Percentiles rank a stretch among this genome's conserved stretches.
phyloP scores from a whole-genome alignment of 1,140 invertebrate genomes.

The Drosophila melanogaster region DNA sequence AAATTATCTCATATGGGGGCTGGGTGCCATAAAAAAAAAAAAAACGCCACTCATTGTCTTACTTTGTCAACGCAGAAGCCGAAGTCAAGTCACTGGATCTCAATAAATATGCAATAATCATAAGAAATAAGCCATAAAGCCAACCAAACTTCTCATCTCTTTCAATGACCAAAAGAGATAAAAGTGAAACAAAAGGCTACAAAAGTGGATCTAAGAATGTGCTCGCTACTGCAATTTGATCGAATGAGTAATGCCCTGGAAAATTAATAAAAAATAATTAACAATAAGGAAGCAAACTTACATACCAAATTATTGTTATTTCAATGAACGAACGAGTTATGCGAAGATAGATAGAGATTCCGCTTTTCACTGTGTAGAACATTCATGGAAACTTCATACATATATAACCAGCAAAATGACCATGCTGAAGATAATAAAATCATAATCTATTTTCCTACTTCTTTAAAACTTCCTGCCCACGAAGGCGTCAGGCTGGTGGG shows the following conservation, averaged over 20 bases:
- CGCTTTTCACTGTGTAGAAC: not conserved
- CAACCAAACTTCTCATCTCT: slow-evolving; percentile 8
- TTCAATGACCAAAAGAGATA: slow-evolving; percentile 16
- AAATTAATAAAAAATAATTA: not conserved
- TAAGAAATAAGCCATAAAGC: slow-evolving; percentile 59
- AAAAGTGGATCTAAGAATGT: not conserved
- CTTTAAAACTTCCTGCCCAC: slow-evolving; percentile 28
- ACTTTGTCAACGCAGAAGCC: slow-evolving; percentile 21
- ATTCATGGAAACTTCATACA: not conserved
- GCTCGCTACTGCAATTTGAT: not conserved
- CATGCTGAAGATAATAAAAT: slow-evolving; percentile 42
- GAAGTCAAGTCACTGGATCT: slow-evolving; percentile 17
- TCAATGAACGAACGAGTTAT: too few relatives aligned
- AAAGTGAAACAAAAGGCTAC: slow-evolving; percentile 25
- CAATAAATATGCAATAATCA: slow-evolving; percentile 74
- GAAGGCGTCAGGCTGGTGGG: slow-evolving; percentile 10
- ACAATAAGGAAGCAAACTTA: not conserved
- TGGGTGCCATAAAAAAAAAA: slow-evolving; percentile 45
- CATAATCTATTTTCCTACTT: slow-evolving; percentile 14
- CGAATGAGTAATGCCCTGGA: not conserved
- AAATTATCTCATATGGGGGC: slow-evolving; percentile 59
- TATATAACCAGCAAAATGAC: not conserved
- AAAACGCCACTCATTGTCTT: slow-evolving; percentile 26
- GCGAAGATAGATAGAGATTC: too few relatives aligned
- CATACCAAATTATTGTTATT: too few relatives aligned